Evolutionary conservation across 2,888 invertebrate genomes (phyloP).

Genomic region (Apantesis nais): DNA sequence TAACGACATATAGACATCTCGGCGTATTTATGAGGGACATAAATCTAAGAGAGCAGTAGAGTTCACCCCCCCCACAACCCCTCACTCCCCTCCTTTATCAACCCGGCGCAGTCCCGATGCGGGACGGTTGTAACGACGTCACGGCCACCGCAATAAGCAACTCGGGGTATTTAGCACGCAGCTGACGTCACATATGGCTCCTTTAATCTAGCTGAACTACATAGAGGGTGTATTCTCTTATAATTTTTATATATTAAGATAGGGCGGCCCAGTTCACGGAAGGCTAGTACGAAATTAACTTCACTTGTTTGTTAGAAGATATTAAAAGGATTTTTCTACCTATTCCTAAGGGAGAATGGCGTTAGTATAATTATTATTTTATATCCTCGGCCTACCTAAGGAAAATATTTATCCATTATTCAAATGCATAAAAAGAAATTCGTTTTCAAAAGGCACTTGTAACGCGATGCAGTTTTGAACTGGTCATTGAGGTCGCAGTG

Average conservation of each 20-base stretch:
- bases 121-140: background rate
- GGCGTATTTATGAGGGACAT: constrained; percentile 40
- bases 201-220: background rate
- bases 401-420: background rate
- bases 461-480: background rate
- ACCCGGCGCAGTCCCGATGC: constrained; percentile 10
- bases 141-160: background rate
- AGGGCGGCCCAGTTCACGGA: background rate
- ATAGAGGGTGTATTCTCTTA: background rate
- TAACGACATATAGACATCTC: constrained; percentile 30
- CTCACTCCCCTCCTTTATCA: background rate
- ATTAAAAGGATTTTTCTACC: background rate
- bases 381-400: background rate
- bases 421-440: background rate
- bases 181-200: background rate
- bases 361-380: background rate
- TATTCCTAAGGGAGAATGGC: too few species aligned
- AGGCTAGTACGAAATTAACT: background rate
- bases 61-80: background rate
- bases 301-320: too few species aligned
- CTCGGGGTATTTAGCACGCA: background rate
- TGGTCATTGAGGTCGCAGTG: background rate
- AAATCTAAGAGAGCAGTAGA: constrained; percentile 31
- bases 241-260: background rate
- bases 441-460: background rate